Conservation (phyloP, 2,797 vertebrate genomes). For the Neomorphus geoffroyi region DNA sequence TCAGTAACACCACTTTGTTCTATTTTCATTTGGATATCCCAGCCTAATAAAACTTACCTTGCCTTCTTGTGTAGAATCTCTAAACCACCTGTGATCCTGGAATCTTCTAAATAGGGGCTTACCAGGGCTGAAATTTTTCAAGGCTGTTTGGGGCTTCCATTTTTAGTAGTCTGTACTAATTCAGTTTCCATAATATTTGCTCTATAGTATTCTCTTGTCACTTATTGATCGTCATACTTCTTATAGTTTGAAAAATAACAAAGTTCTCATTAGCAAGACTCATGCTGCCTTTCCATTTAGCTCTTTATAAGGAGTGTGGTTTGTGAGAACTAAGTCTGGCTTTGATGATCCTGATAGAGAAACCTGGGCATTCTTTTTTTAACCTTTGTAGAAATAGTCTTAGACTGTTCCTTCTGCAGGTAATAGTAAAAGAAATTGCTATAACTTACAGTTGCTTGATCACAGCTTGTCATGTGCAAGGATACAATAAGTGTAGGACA, state of each 20-base stretch:
- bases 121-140: neutral
- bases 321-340: neutral
- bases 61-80: neutral
- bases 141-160: neutral
- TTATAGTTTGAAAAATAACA: neutral
- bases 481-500: neutral
- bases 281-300: neutral
- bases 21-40: neutral
- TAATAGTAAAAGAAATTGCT: neutral
- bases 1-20: neutral
- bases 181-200: neutral
- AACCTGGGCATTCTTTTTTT: neutral
- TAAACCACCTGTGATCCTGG: neutral
- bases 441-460: neutral
- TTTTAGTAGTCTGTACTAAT: neutral
- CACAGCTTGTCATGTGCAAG: neutral
- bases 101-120: neutral
- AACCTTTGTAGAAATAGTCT: neutral
- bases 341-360: neutral
- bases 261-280: neutral
- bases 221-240: neutral
- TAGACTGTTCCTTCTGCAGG: neutral
- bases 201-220: neutral
- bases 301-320: neutral
- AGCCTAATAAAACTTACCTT: neutral